Evolutionary conservation across 2,888 invertebrate species (phyloP), one percentile per base, ranked within the genome.

Genomic region (Mycalesis mineus): DNA sequence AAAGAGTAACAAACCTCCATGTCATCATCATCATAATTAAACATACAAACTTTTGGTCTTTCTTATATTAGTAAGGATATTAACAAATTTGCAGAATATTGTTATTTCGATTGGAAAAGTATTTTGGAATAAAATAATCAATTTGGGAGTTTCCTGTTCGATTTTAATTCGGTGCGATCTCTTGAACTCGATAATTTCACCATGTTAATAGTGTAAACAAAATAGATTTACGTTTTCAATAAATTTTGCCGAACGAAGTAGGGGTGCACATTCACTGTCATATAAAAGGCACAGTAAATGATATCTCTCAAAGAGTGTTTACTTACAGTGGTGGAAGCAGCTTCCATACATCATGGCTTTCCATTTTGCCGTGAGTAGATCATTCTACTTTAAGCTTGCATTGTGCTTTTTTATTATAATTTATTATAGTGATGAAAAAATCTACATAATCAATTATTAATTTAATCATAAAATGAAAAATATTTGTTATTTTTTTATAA

Each of bases 201-300:
- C 22, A 15, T 51, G 50, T 39, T 40, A 61, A 53, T 55, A 58
- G 44, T 50, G 55, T 60, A 52, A 55, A 60, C 55, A 55, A 47
- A 39, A 15, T 44, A 11, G 42, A 41, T 63, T 57, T 57, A 53
- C 52, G 56, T 63, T 44, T 61, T 55, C 44, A 53, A 40, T 59
- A 57, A 49, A 62, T 62, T 61, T 60, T 31, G 39, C 28, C 37
- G 48, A 49, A 55, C 55, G 55, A 58, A 78, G 86, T 79, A 85
- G 85, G 84, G 84, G 84, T 74, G 77, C 72, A 77, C 68, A 74
- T 85, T 87, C 87, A 82, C 85, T 76, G 77, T 76, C 73, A 80
- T 87, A 88, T 87, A 88, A 77, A 87, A 85, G 82, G 75, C 76
- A 71, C 63, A 60, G 68, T 67, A 69, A 68, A 60, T 65, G 64